Evolutionary conservation across 2,888 invertebrate genomes (phyloP), one percentile per base, ranked within the genome.

Genomic region (Lochmaea capreae): DNA sequence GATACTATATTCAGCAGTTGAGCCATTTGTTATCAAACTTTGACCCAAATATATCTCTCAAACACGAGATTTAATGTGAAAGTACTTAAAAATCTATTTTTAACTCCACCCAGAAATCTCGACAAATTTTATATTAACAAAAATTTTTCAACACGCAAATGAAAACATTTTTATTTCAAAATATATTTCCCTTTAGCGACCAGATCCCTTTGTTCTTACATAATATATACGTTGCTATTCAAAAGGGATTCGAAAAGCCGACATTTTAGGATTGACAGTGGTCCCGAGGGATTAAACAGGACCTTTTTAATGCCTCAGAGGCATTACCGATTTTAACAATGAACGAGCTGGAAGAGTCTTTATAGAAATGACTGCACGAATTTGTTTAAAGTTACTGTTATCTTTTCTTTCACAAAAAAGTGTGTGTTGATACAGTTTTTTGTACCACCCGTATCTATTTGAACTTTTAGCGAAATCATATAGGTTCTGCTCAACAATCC

Each of bases 181-280:
- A 46, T 49, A 49, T n/a, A 52, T 67, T 67, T 67, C 16, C 57
- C 58, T 57, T 58, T 67, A 58, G n/a, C 39, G 52, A 39, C 54
- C 12, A 57, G 39, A 49, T n/a, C 67, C 11, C 2, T 33, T 68
- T 59, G 26, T 59, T 61, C 59, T 33, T 8, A 33, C 33, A 39
- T 16, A 14, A 22, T 18, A 43, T 18, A 43, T 58, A 43, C n/a
- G 58, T 46, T 16, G 46, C 26, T 46, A 59, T 49, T 67, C 42
- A 46, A 68, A 68, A 68, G 59, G 68, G 68, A 68, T 61, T 59
- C 59, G 68, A 57, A 54, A 58, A 68, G 59, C 68, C 59, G 22
- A 59, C 68, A 59, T 68, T 68, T 68, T 49, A 61, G 68, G 61
- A 68, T 49, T 26, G 46, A 16, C 61, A 33, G 58, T 12, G 68